phyloP scores from a whole-genome alignment of 2,113 vertebrate species.

The Indicator maculatus region DNA sequence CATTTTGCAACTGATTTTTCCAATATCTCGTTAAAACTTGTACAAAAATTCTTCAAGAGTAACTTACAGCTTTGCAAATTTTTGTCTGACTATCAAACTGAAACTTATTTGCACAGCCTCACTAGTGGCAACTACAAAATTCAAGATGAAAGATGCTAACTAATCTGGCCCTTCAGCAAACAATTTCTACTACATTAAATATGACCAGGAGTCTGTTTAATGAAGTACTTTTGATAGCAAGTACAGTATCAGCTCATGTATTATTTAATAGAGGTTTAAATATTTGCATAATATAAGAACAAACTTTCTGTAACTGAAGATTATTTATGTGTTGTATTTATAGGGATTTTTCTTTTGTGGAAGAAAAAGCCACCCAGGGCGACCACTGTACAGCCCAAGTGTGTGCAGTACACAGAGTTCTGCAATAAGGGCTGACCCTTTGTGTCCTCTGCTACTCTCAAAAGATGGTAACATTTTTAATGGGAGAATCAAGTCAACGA shows the following conservation, averaged over 20 bases:
- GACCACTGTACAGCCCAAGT: neutral
- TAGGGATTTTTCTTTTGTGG: neutral
- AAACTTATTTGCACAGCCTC: neutral
- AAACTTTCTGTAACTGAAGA: neutral
- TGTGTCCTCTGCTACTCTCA: neutral
- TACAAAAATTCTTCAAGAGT: neutral
- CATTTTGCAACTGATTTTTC: neutral
- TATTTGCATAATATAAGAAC: neutral
- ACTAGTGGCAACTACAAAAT: neutral
- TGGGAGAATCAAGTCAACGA: neutral
- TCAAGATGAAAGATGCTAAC: neutral
- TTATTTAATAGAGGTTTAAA: conserved; percentile 18
- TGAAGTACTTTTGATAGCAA: neutral
- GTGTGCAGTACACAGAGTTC: neutral
- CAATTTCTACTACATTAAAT: neutral
- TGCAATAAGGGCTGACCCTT: neutral
- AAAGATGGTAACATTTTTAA: conserved; percentile 1
- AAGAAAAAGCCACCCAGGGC: neutral
- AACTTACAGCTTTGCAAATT: neutral
- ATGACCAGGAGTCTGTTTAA: neutral
- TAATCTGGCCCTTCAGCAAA: neutral
- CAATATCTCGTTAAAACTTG: neutral
- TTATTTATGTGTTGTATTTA: neutral
- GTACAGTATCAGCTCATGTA: neutral
- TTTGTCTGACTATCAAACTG: neutral